phyloP scores from a whole-genome alignment of 2,797 vertebrate genomes.

The Alcedo atthis region DNA sequence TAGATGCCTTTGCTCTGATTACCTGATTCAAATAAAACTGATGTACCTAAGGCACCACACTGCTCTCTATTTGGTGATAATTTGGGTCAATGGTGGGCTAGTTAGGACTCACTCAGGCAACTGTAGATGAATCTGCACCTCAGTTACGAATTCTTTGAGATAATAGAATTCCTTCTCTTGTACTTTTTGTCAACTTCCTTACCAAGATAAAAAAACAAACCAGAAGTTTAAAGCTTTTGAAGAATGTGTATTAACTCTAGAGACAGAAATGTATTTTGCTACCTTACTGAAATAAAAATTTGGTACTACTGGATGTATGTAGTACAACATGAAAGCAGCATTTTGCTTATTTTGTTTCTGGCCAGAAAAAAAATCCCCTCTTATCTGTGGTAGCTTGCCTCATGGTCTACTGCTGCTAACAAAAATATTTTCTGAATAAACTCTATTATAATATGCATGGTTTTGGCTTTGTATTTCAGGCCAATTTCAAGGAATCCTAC shows the following conservation, averaged over 20 bases:
- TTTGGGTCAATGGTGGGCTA: background rate
- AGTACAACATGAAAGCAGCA: background rate
- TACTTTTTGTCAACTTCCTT: background rate
- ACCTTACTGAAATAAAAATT: background rate
- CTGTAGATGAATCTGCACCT: background rate
- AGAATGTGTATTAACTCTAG: background rate
- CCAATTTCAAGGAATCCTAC: slow-evolving; percentile 97
- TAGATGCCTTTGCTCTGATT: background rate
- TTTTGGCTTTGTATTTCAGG: slow-evolving; percentile 81
- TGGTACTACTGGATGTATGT: background rate
- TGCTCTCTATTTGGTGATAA: background rate
- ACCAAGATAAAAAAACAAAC: background rate
- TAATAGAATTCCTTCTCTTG: background rate
- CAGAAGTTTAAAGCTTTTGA: background rate
- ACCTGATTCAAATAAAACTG: background rate
- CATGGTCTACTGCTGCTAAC: background rate
- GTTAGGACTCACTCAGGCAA: background rate
- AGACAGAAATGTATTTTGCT: background rate
- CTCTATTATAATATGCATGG: background rate
- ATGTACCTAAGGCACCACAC: background rate
- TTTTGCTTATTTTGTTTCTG: background rate
- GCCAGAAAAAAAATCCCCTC: background rate
- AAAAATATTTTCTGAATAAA: background rate
- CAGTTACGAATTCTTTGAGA: background rate
- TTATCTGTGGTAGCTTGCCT: background rate